A percentile compares a stretch with the other conserved stretches of the same genome.
phyloP scores from a whole-genome alignment of 2,113 vertebrate species.

The Pseudorhombus dupliciocellatus region DNA sequence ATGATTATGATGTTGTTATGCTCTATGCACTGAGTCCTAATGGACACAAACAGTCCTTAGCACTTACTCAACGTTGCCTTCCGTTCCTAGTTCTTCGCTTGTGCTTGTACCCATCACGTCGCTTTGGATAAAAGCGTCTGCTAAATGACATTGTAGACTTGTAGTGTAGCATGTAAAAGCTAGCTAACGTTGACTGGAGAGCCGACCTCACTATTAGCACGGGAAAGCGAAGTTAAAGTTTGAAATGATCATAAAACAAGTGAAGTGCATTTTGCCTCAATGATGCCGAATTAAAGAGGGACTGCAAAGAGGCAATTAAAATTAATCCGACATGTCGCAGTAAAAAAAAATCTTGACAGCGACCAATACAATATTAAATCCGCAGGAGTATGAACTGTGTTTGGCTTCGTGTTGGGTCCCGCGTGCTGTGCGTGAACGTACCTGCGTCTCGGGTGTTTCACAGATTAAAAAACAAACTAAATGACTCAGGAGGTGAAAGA shows the following conservation, averaged over 20 bases:
- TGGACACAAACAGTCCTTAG: no score
- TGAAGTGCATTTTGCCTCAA: neutral
- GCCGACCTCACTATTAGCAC: rapidly evolving
- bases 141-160: no score
- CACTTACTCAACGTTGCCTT: no score
- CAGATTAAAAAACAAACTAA: neutral
- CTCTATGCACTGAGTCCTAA: no score
- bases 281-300: neutral
- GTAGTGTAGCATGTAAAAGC: no score
- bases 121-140: no score
- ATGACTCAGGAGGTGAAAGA: neutral
- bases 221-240: neutral
- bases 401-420: slow-evolving; percentile 8
- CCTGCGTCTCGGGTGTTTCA: slow-evolving; percentile 2
- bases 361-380: neutral
- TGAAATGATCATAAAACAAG: neutral
- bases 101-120: no score
- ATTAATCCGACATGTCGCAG: rapidly evolving
- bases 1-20: no score
- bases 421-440: neutral
- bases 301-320: rapidly evolving
- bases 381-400: neutral
- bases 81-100: no score
- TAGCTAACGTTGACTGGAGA: neutral
- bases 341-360: rapidly evolving